Evolutionary conservation across 2,113 vertebrate species (phyloP).

Genomic region (Nettapus auritus): DNA sequence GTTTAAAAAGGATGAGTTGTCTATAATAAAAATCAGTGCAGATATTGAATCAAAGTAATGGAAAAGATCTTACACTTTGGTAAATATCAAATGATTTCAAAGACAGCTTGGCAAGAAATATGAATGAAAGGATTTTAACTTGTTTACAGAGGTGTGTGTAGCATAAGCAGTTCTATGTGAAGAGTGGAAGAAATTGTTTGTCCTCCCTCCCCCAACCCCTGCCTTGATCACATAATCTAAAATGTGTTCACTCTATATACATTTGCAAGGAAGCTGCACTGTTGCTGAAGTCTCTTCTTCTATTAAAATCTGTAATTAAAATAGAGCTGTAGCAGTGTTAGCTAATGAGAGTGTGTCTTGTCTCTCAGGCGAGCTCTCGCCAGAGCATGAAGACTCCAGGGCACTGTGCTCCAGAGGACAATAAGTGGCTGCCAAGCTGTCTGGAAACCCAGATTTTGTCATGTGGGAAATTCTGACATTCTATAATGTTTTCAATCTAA

Average conservation of each 20-base stretch:
- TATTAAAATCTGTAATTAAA: neutral
- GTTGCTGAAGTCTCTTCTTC: neutral
- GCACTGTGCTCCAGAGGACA: neutral
- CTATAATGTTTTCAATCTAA: neutral
- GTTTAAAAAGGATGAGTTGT: neutral
- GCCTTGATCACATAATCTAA: neutral
- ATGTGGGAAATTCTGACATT: neutral
- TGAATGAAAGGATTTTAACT: neutral
- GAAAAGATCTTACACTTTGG: neutral
- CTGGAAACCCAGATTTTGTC: neutral
- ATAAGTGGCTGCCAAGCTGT: fast-evolving
- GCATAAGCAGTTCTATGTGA: neutral
- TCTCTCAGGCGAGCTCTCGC: neutral
- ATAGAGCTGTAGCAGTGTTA: neutral
- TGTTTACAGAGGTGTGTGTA: neutral
- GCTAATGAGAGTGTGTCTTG: neutral
- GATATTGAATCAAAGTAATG: neutral
- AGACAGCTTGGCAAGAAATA: neutral
- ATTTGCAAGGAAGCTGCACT: neutral
- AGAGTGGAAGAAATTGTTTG: neutral
- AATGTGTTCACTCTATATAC: neutral
- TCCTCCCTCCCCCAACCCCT: neutral
- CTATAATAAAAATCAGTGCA: neutral
- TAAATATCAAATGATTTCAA: slow-evolving; percentile 1
- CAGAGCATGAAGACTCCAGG: neutral